These are phyloP conservation scores for Acanthococcus lagerstroemiae DNA, from an alignment of 2,888 invertebrate genomes.

Conservation along the genomic window DNA sequence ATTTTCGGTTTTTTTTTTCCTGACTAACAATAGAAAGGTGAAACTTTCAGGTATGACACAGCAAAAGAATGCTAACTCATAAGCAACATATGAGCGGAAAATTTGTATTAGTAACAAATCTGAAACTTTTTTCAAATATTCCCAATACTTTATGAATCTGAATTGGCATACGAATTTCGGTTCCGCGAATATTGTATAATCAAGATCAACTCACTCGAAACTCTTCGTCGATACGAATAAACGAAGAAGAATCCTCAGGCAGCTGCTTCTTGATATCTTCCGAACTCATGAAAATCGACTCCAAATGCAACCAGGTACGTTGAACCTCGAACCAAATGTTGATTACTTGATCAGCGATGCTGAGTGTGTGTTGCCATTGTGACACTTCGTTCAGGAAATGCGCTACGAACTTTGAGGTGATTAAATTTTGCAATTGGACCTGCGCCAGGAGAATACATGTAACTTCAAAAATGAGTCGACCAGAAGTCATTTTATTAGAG, in stretches of 20 bases:
- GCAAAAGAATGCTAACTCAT: no score
- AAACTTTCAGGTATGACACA: no score
- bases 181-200: no score
- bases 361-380: slow-evolving; percentile 83
- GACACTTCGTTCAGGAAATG: slow-evolving; percentile 92
- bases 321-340: slow-evolving; percentile 93
- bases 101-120: no score
- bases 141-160: no score
- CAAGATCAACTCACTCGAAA: slow-evolving; percentile 57
- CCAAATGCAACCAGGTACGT: slow-evolving; percentile 91
- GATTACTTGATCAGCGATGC: slow-evolving; percentile 87
- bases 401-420: slow-evolving; percentile 93
- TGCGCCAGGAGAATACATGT: no score
- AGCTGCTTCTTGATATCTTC: slow-evolving; percentile 91
- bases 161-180: no score
- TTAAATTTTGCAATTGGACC: slow-evolving; percentile 90
- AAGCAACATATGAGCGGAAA: no score
- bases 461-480: background rate
- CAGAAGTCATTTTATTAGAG: no score
- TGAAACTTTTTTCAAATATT: no score
- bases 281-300: slow-evolving; percentile 95
- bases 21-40: no score
- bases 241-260: slow-evolving; percentile 85
- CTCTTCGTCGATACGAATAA: slow-evolving; percentile 79
- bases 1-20: no score